Conservation (phyloP, 1,140 invertebrate genomes). For the Piezodorus guildinii region DNA sequence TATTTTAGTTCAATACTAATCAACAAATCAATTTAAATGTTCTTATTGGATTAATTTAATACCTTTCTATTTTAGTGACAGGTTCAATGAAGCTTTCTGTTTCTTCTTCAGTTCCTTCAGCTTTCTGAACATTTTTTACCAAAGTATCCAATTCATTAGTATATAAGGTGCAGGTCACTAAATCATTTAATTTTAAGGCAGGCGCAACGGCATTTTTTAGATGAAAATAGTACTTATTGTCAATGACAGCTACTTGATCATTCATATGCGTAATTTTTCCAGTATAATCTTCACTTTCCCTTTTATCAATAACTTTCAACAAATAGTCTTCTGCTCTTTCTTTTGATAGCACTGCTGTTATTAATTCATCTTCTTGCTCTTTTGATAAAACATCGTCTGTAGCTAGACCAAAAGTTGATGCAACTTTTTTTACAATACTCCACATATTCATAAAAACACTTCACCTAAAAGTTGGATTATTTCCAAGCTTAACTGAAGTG, state of each 20-base stretch:
- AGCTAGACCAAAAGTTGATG: neutral
- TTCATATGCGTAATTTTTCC: slow-evolving; percentile 7
- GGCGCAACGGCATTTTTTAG: neutral
- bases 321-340: slow-evolving; percentile 7
- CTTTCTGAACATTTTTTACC: slow-evolving; percentile 6
- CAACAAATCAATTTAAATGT: no score
- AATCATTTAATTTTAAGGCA: neutral
- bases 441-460: neutral
- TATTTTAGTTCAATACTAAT: no score
- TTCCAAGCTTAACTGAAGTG: no score
- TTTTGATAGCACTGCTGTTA: neutral
- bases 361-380: neutral
- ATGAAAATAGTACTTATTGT: slow-evolving; percentile 12
- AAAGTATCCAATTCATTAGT: slow-evolving; percentile 6
- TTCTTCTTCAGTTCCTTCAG: neutral
- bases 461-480: no score
- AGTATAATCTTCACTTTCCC: neutral
- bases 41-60: neutral
- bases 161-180: slow-evolving; percentile 5
- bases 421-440: neutral
- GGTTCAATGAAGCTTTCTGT: neutral
- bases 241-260: slow-evolving; percentile 10
- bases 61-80: neutral
- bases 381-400: neutral
- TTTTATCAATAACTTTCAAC: neutral